These are phyloP conservation scores for Aphelenchoides besseyi DNA, from an alignment of 1,140 invertebrate species.

Conservation along the genomic window DNA sequence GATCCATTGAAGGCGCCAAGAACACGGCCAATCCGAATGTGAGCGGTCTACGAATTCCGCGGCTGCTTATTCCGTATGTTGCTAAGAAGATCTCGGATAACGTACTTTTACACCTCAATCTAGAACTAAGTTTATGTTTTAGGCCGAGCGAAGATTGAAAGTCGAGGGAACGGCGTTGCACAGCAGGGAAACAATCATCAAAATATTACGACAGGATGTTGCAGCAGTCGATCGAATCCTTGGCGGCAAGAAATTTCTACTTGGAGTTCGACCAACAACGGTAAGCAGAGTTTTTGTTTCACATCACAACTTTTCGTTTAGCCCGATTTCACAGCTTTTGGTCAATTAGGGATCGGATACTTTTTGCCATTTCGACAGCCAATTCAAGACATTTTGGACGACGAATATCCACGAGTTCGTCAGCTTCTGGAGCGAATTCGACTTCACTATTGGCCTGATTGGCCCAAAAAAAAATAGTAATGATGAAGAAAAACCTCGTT, in stretches of 20 bases:
- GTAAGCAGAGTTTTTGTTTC: constrained; percentile 24
- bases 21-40: constrained; percentile 47
- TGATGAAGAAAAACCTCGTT: constrained; percentile 4
- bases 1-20: constrained; percentile 40
- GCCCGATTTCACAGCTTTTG: constrained; percentile 53
- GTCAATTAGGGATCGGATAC: constrained; percentile 45
- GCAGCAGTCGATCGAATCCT: constrained; percentile 44
- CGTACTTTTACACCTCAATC: constrained; percentile 30
- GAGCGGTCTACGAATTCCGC: constrained; percentile 35
- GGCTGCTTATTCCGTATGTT: constrained; percentile 24
- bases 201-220: constrained; percentile 43
- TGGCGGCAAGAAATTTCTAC: constrained; percentile 54
- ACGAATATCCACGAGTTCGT: constrained; percentile 40
- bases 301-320: constrained; percentile 19
- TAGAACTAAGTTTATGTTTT: constrained; percentile 20
- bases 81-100: constrained; percentile 39
- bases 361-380: constrained; percentile 47
- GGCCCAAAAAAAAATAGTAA: constrained; percentile 22
- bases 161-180: constrained; percentile 35
- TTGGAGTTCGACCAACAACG: constrained; percentile 47
- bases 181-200: constrained; percentile 42
- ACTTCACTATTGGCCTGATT: constrained; percentile 51
- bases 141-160: constrained; percentile 23
- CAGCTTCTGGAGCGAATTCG: constrained; percentile 46
- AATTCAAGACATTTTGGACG: constrained; percentile 42